Conservation (phyloP, 1,140 invertebrate genomes). For the Phenacoccus solenopsis region DNA sequence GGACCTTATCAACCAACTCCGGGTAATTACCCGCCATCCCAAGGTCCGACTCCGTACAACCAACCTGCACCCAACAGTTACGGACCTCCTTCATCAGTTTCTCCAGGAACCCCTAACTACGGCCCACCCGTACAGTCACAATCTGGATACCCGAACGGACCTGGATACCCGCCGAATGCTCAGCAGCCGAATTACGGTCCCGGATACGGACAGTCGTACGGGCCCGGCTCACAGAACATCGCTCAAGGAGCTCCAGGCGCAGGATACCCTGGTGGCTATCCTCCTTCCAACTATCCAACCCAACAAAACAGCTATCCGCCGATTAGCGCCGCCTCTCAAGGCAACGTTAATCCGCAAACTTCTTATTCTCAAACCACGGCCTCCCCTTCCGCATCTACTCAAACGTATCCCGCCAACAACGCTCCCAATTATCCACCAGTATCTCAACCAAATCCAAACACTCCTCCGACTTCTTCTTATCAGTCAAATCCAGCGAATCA, state of each 20-base stretch:
- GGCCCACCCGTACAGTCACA: not conserved
- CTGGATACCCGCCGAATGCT: not conserved
- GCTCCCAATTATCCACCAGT: conserved; percentile 8
- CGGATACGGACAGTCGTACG: not conserved
- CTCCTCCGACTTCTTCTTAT: not conserved
- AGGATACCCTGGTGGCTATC: not conserved
- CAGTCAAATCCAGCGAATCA: not conserved
- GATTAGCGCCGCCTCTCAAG: not conserved
- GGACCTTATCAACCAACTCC: not conserved
- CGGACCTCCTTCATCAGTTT: not conserved
- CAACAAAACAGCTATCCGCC: conserved; percentile 5
- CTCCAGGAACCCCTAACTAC: not conserved
- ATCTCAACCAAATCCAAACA: not conserved
- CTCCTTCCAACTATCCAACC: not conserved
- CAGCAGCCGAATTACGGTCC: not conserved
- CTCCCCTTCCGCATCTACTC: not conserved
- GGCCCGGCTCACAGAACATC: not conserved
- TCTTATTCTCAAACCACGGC: not conserved
- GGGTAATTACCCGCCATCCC: not conserved
- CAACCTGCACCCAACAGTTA: conserved; percentile 1
- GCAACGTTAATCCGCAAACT: not conserved
- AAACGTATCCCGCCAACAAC: conserved; percentile 7
- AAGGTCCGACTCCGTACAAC: not conserved
- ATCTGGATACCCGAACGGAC: not conserved
- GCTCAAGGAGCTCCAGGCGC: not conserved